Conservation (phyloP, 1,140 invertebrate genomes). For the Nasonia giraulti region DNA sequence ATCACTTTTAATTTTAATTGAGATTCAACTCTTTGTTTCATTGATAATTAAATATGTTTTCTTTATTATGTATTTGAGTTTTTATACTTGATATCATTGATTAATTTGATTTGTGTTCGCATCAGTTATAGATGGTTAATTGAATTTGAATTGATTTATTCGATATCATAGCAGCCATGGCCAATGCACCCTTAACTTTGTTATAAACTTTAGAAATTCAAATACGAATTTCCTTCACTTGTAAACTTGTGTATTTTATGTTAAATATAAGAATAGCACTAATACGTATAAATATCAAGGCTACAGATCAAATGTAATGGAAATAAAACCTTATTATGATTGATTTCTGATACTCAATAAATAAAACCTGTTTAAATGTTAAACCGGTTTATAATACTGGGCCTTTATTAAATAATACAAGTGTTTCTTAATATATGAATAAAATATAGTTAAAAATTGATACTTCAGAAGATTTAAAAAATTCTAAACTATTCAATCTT, state of each 20-base stretch:
- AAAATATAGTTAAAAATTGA: background rate
- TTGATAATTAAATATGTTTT: too few species aligned
- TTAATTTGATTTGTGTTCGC: background rate
- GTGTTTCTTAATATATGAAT: background rate
- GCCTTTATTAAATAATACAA: background rate
- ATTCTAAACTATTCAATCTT: background rate
- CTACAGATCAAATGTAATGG: background rate
- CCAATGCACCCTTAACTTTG: slow-evolving; percentile 1
- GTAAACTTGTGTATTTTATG: slow-evolving; percentile 1
- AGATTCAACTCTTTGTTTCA: too few species aligned
- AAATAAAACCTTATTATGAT: background rate
- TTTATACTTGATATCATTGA: background rate
- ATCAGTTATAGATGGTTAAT: background rate
- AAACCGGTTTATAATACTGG: background rate
- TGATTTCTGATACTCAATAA: background rate
- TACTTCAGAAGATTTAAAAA: background rate
- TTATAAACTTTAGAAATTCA: background rate
- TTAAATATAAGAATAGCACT: slow-evolving; percentile 4
- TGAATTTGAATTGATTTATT: background rate
- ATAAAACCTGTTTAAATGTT: background rate
- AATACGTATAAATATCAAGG: slow-evolving; percentile 32
- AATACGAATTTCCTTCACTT: background rate
- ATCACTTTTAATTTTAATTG: background rate
- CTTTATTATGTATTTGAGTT: background rate
- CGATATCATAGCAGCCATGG: background rate